Conservation (phyloP, 2,113 vertebrate species). For the Crotalus tigris region DNA sequence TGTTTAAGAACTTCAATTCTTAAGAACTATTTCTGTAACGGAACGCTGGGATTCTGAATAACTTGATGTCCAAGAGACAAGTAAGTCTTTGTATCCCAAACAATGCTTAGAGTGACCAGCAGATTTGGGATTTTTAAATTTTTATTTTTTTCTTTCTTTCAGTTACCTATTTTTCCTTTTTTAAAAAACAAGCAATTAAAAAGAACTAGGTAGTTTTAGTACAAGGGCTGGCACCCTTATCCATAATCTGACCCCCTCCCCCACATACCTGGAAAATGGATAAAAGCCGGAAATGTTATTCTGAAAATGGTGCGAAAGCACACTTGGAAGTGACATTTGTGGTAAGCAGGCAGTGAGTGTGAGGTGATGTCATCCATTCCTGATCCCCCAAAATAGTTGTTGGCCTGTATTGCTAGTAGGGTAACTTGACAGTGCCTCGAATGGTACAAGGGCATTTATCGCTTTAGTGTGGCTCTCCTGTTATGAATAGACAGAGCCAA, state of each 20-base stretch:
- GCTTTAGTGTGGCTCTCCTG: not conserved
- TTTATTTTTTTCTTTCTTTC: not conserved
- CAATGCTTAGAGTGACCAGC: not conserved
- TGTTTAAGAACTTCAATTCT: not conserved
- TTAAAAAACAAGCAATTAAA: not conserved
- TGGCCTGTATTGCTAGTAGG: not conserved
- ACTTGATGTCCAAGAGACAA: not conserved
- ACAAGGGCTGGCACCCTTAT: not conserved
- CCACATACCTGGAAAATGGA: not conserved
- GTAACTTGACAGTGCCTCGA: not conserved
- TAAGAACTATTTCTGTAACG: not conserved
- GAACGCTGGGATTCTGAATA: not conserved
- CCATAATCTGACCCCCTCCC: not conserved
- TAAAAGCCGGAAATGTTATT: not conserved
- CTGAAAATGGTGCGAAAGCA: not conserved
- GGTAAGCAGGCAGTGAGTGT: not conserved
- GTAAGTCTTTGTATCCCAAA: not conserved
- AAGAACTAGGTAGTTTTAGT: not conserved
- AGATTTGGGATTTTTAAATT: not conserved
- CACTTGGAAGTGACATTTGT: not conserved
- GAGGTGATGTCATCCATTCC: not conserved
- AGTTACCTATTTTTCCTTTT: not conserved
- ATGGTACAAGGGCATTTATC: not conserved
- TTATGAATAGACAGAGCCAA: not conserved
- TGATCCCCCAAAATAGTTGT: not conserved